Conservation (phyloP, 2,888 invertebrate genomes). For the Muschampia plurimacula region DNA sequence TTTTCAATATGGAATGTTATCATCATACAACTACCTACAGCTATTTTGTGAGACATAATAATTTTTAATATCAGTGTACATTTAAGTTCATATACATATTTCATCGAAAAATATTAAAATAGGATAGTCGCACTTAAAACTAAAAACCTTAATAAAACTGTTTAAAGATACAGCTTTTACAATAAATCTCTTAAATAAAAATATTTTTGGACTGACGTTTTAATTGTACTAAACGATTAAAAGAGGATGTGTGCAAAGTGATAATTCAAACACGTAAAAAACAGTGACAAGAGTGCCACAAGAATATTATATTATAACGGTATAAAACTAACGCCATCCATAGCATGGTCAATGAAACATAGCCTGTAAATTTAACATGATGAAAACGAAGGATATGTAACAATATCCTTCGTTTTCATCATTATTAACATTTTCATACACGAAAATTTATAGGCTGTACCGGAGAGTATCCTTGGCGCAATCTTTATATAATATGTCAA, state of each 20-base stretch:
- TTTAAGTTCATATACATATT: slow-evolving; percentile 25
- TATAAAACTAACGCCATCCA: slow-evolving; percentile 32
- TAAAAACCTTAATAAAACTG: slow-evolving; percentile 60
- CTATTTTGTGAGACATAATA: slow-evolving; percentile 34
- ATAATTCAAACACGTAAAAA: slow-evolving; percentile 61
- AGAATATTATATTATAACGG: slow-evolving; percentile 11
- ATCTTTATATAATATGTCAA: slow-evolving; percentile 27
- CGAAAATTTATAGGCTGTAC: neutral
- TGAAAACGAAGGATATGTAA: neutral
- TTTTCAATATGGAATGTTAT: slow-evolving; percentile 29
- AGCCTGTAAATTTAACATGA: slow-evolving; percentile 7
- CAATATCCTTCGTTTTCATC: neutral
- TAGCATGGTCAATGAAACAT: slow-evolving; percentile 6
- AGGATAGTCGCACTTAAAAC: slow-evolving; percentile 59
- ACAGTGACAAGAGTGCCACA: slow-evolving; percentile 73
- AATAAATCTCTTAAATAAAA: slow-evolving; percentile 49
- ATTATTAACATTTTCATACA: neutral
- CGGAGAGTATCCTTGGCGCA: slow-evolving; percentile 16
- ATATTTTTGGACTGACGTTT: slow-evolving; percentile 27
- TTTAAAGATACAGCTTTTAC: slow-evolving; percentile 71
- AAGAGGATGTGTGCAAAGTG: slow-evolving; percentile 49
- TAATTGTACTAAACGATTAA: slow-evolving; percentile 40
- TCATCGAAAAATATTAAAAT: slow-evolving; percentile 29
- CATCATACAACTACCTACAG: slow-evolving; percentile 36
- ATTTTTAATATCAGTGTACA: slow-evolving; percentile 29